These are phyloP conservation scores for Drosophila quadrilineata DNA, from an alignment of 1,140 invertebrate genomes.

Conservation along the genomic window DNA sequence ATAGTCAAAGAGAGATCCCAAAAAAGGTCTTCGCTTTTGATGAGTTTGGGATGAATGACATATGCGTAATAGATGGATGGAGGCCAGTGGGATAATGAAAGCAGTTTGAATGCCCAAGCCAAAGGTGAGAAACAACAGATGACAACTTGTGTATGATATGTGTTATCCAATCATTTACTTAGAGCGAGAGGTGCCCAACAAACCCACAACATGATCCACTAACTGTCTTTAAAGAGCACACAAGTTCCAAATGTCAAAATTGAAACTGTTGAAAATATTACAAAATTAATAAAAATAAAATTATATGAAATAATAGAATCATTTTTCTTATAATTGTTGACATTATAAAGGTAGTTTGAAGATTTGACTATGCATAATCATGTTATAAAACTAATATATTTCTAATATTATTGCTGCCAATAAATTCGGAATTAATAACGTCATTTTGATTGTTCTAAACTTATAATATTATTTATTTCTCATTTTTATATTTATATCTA, in stretches of 20 bases:
- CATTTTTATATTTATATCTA: neutral
- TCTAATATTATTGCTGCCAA: neutral
- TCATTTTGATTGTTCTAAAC: slow-evolving; percentile 14
- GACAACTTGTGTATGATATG: too few relatives aligned
- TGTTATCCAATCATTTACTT: slow-evolving; percentile 23
- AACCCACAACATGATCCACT: too few relatives aligned
- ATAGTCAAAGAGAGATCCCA: too few relatives aligned
- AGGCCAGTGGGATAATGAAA: slow-evolving; percentile 15
- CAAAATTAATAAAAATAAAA: too few relatives aligned
- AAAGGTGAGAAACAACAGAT: slow-evolving; percentile 11
- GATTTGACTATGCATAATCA: slow-evolving; percentile 7
- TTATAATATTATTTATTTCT: slow-evolving; percentile 52
- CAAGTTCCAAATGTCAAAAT: too few relatives aligned
- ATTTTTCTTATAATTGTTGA: too few relatives aligned
- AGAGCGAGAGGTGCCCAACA: too few relatives aligned
- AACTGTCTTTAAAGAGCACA: too few relatives aligned
- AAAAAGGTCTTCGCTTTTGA: slow-evolving; percentile 37
- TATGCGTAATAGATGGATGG: slow-evolving; percentile 31
- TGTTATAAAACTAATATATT: neutral
- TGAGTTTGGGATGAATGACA: slow-evolving; percentile 25
- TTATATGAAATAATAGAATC: too few relatives aligned
- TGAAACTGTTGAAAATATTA: too few relatives aligned
- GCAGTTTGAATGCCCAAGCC: neutral
- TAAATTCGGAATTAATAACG: too few relatives aligned
- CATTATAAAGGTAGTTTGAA: too few relatives aligned